Base-by-base conservation (phyloP, 2,888 invertebrate species). In the Ectemnius lituratus region DNA sequence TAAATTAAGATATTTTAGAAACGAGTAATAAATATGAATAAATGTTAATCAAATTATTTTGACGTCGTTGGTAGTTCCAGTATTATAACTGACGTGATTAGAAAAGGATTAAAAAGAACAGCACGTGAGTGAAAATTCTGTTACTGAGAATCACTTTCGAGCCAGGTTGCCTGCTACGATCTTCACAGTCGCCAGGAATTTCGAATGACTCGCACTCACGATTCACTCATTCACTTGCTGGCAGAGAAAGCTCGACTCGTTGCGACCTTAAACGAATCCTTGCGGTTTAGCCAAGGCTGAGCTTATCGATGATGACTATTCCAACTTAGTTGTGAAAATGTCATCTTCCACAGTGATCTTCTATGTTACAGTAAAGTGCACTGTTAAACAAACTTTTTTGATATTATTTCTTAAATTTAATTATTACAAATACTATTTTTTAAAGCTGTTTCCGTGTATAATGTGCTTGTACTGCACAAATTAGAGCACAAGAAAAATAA, bases 201-300 rank as follows among this genome's bases (percentile, higher is more conserved):
- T 75, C 57, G 72, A 82, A 76, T 82, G 82, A 82, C 83, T 83
- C 83, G 69, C 71, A 60, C 59, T 13, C 78, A 13, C 37, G 37
- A 11, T 37, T 37, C 37, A 13, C 52, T 16, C 52, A 14, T 52
- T 16, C n/a, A 52, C 52, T 52, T 11, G 13, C 16, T 16, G 52
- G 14, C 52, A 57, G 83, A 71, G 83, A 83, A 83, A 83, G 83
- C 80, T 37, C 37, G 37, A 6, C 37, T 81, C 72, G 72, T 52
- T 46, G 56, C 75, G 78, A 78, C 75, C 82, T 83, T 80, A 78
- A 76, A 75, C 77, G 76, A 81, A 80, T 84, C 78, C 67, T 75
- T 47, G 66, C 60, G 64, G 65, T 62, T 69, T 76, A 80, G 76
- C 70, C 83, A 83, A 83, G 83, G 83, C 81, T 84, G 80, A 72